Conservation (phyloP, 1,140 invertebrate species). For the Drosophila kepulauana region DNA sequence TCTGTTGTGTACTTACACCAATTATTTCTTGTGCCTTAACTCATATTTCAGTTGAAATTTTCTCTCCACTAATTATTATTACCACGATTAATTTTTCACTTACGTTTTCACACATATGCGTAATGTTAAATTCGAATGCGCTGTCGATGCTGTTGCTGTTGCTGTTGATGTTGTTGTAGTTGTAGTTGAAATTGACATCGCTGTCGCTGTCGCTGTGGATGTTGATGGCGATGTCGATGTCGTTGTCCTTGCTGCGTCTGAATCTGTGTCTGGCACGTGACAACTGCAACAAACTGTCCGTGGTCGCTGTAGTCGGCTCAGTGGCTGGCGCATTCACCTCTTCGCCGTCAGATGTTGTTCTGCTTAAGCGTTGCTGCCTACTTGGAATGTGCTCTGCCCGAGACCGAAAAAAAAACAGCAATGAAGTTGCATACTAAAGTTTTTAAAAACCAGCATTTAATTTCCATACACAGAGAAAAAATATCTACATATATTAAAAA, state of each 20-base stretch:
- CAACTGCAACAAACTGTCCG: constrained; percentile 59
- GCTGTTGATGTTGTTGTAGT: constrained; percentile 11
- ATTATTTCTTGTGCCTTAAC: too few relatives aligned
- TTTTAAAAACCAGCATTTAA: constrained; percentile 36
- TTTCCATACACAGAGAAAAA: constrained; percentile 8
- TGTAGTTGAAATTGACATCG: constrained; percentile 13
- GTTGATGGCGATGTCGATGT: constrained; percentile 25
- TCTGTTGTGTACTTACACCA: too few relatives aligned
- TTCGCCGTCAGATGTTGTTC: constrained; percentile 41
- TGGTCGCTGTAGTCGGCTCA: constrained; percentile 18
- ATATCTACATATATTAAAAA: too few relatives aligned
- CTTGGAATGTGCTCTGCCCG: constrained; percentile 68
- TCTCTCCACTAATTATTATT: neutral
- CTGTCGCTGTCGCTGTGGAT: constrained; percentile 13
- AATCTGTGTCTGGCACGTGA: constrained; percentile 54
- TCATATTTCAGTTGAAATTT: neutral
- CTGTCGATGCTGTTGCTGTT: constrained; percentile 18
- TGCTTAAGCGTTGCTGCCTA: constrained; percentile 40
- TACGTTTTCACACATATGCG: constrained; percentile 78
- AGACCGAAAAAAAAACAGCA: neutral
- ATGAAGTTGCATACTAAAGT: neutral
- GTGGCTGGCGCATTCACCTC: constrained; percentile 53
- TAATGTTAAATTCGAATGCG: constrained; percentile 73
- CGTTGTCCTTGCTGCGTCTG: constrained; percentile 37
- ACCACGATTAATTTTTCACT: constrained; percentile 27